These are phyloP conservation scores for Omphaloscelis lunosa DNA, from an alignment of 2,888 invertebrate species.

Conservation along the genomic window DNA sequence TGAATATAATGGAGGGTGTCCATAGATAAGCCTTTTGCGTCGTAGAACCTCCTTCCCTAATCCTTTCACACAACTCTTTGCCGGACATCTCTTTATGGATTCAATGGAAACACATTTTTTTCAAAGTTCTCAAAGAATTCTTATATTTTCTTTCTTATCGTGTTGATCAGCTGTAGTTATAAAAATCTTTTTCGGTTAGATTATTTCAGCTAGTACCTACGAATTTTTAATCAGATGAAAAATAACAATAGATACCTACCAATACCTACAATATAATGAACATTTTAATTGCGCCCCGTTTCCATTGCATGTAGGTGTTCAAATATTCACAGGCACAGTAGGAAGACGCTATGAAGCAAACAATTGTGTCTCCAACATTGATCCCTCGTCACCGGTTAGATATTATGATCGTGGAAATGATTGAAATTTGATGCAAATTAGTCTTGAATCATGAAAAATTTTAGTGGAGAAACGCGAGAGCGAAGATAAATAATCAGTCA, in stretches of 20 bases:
- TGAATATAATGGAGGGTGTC: conserved; percentile 82
- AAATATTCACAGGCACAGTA: too few species aligned
- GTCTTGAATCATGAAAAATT: neutral
- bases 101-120: conserved; percentile 66
- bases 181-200: conserved; percentile 7
- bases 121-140: conserved; percentile 42
- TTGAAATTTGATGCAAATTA: neutral
- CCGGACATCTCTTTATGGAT: conserved; percentile 82
- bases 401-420: neutral
- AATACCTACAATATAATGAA: neutral
- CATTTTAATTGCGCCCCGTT: neutral
- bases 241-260: neutral
- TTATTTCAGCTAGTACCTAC: neutral
- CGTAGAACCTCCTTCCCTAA: conserved; percentile 74
- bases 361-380: neutral
- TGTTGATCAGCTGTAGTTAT: conserved; percentile 22
- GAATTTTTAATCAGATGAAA: neutral
- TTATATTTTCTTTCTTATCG: conserved; percentile 27
- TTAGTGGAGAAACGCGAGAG: too few species aligned
- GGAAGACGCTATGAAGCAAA: too few species aligned
- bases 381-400: neutral
- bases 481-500: too few species aligned
- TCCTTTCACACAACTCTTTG: conserved; percentile 83
- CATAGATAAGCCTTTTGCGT: conserved; percentile 81
- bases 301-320: neutral